Conservation (phyloP, 1,140 invertebrate genomes). For the Antheraea mylitta region DNA sequence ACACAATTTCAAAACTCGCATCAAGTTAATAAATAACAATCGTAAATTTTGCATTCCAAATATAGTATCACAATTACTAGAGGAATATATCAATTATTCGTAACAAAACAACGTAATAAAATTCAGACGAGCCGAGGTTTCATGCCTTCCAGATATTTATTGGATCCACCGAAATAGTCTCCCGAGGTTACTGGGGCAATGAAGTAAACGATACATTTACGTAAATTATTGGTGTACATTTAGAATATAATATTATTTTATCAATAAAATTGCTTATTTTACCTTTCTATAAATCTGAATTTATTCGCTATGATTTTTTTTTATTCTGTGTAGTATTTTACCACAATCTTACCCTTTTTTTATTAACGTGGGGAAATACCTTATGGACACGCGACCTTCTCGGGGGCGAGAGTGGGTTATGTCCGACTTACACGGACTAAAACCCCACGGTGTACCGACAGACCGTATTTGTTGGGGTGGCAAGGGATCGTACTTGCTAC, state of each 20-base stretch:
- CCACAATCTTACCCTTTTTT: too few relatives aligned
- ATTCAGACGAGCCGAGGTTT: background rate
- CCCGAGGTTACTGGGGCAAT: background rate
- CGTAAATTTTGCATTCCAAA: background rate
- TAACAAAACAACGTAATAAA: background rate
- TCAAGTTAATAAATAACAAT: background rate
- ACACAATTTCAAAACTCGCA: too few relatives aligned
- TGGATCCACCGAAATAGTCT: background rate
- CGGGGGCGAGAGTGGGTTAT: too few relatives aligned
- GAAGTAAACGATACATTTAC: slow-evolving; percentile 4
- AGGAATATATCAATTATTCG: background rate
- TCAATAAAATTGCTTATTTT: background rate
- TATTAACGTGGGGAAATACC: too few relatives aligned
- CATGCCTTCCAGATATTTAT: background rate
- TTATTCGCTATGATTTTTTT: background rate
- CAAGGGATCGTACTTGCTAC: too few relatives aligned
- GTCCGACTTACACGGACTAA: too few relatives aligned
- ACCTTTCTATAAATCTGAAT: background rate
- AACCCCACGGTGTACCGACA: too few relatives aligned
- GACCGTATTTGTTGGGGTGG: too few relatives aligned
- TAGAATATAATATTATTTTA: background rate
- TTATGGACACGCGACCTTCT: too few relatives aligned
- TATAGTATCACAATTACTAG: background rate
- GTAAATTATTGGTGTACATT: background rate
- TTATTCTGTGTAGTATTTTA: too few relatives aligned